phyloP scores from a whole-genome alignment of 2,797 vertebrate genomes.

The Rhabdomys pumilio region DNA sequence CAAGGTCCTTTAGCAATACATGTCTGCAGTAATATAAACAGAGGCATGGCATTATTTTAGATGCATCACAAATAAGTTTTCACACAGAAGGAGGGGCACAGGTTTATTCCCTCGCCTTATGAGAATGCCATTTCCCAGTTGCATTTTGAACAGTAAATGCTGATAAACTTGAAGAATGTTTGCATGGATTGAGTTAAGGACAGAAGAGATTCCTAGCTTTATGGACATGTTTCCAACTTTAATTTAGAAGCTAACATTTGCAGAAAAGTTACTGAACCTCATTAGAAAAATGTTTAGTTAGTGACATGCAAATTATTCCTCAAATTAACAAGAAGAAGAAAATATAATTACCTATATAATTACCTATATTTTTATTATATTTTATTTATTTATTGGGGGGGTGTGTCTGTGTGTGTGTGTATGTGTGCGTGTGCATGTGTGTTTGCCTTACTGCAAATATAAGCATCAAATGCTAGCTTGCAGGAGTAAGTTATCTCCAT shows the following conservation, averaged over 20 bases:
- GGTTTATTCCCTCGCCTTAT: not conserved
- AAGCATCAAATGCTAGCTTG: not conserved
- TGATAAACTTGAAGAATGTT: not conserved
- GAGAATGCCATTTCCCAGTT: not conserved
- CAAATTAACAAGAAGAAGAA: not conserved
- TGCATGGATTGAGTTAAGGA: not conserved
- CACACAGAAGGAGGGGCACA: not conserved
- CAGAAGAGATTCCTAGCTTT: not conserved
- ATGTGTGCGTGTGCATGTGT: not conserved
- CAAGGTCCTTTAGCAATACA: not conserved
- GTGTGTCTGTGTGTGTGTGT: not conserved
- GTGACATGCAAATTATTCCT: not conserved
- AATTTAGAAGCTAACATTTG: not conserved
- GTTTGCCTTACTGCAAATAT: not conserved
- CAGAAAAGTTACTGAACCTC: not conserved
- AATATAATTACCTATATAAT: not conserved
- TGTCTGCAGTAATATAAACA: not conserved
- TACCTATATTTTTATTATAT: not conserved
- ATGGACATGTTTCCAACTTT: not conserved
- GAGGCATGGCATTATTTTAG: not conserved
- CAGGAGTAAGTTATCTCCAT: not conserved
- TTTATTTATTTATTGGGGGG: not conserved
- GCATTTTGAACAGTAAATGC: not conserved
- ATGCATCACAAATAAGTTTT: not conserved
- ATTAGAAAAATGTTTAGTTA: not conserved